Conservation (phyloP, 2,888 invertebrate genomes). For the Lepetodrilus schrolli region DNA sequence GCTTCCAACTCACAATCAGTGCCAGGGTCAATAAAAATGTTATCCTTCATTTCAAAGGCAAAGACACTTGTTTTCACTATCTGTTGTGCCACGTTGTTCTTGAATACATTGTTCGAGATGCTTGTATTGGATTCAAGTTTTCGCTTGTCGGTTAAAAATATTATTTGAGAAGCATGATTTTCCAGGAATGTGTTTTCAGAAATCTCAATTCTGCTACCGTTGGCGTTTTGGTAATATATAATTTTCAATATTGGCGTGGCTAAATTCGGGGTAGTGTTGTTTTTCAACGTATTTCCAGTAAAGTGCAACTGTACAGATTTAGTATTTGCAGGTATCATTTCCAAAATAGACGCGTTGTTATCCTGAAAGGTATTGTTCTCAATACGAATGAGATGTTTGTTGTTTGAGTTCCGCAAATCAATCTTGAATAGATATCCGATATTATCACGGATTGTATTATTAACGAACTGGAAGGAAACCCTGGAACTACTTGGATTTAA, state of each 20-base stretch:
- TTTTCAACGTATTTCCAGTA: background rate
- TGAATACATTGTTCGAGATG: constrained; percentile 28
- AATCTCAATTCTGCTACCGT: background rate
- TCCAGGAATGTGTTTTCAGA: background rate
- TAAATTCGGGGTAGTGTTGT: background rate
- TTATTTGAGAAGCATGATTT: background rate
- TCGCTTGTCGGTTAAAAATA: background rate
- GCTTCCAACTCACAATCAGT: background rate
- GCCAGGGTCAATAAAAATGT: constrained; percentile 30
- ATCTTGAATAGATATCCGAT: background rate
- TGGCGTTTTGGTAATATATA: background rate
- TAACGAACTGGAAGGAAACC: background rate
- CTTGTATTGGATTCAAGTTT: background rate
- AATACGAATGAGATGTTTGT: background rate
- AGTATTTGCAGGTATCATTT: background rate
- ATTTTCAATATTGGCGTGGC: background rate
- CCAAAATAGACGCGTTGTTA: background rate
- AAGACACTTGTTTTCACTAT: background rate
- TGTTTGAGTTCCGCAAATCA: background rate
- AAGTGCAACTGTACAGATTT: background rate
- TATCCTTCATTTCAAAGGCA: constrained; percentile 24
- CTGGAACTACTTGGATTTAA: no score
- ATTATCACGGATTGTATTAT: background rate
- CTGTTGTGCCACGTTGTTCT: constrained; percentile 5
- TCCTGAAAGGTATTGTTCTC: background rate